These are phyloP conservation scores for Sebastes miniatus DNA, from an alignment of 2,797 vertebrate genomes.

Conservation along the genomic window DNA sequence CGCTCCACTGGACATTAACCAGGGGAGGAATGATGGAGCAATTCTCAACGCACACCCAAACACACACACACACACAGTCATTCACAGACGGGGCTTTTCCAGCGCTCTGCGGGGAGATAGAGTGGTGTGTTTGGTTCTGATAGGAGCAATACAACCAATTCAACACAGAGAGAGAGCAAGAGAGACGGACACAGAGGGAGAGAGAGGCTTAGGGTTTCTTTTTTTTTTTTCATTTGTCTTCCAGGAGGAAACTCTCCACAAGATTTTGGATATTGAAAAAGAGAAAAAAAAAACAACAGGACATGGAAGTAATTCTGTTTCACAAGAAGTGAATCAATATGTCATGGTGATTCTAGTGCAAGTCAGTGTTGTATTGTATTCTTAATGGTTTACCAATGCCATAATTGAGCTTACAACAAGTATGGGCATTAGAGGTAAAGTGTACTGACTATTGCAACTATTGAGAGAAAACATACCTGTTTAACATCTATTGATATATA, in stretches of 20 bases:
- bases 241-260: background rate
- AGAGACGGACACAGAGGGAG: background rate
- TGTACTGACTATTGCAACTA: background rate
- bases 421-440: too few relatives aligned
- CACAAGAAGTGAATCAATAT: conserved; percentile 12
- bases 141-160: conserved; percentile 57
- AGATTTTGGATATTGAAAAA: conserved; percentile 16
- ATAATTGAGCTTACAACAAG: background rate
- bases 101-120: conserved; percentile 49
- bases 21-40: conserved; percentile 63
- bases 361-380: background rate
- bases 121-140: conserved; percentile 63
- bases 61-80: conserved; percentile 12
- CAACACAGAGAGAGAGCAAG: conserved; percentile 23
- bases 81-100: conserved; percentile 51
- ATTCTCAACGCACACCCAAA: conserved; percentile 42
- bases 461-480: background rate
- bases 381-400: background rate
- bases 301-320: conserved; percentile 18
- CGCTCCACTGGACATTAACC: conserved; percentile 64
- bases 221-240: conserved; percentile 8
- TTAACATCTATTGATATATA: background rate
- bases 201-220: background rate
- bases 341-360: background rate
- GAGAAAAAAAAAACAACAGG: background rate